These are phyloP conservation scores for Rafetus swinhoei DNA, from an alignment of 2,113 vertebrate species.

Conservation along the genomic window DNA sequence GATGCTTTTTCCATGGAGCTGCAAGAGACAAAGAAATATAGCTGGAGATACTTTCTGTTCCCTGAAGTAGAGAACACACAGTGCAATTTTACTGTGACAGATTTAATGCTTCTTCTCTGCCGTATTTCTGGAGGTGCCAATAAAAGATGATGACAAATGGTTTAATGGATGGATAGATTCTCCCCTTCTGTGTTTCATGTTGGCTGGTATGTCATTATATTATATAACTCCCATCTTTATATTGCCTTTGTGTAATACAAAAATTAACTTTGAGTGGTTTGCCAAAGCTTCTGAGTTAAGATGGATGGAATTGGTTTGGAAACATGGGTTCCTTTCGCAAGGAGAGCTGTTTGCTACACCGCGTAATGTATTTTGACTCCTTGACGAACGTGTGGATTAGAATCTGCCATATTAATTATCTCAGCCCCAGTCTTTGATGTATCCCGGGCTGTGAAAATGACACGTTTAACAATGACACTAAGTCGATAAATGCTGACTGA, in stretches of 20 bases:
- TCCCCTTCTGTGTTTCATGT: background rate
- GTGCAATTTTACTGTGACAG: background rate
- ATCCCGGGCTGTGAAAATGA: background rate
- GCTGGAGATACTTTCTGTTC: background rate
- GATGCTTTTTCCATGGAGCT: background rate
- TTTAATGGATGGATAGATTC: background rate
- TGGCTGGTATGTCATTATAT: background rate
- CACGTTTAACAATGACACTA: accelerated
- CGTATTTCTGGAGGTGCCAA: background rate
- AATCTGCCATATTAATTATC: accelerated
- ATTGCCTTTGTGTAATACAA: background rate
- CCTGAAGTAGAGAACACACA: background rate
- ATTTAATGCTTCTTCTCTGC: background rate
- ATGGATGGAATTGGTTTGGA: background rate
- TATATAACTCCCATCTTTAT: background rate
- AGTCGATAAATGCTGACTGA: accelerated
- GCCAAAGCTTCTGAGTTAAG: background rate
- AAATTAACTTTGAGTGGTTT: background rate
- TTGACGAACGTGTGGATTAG: background rate
- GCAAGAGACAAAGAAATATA: background rate
- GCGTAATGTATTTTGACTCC: background rate
- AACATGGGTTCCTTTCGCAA: accelerated
- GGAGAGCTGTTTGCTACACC: background rate
- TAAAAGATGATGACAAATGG: slow-evolving; percentile 3
- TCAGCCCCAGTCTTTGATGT: background rate